A percentile compares a stretch with the other conserved stretches of the same genome.
phyloP scores from a whole-genome alignment of 1,140 invertebrate species.

The Drosophila nasuta region DNA sequence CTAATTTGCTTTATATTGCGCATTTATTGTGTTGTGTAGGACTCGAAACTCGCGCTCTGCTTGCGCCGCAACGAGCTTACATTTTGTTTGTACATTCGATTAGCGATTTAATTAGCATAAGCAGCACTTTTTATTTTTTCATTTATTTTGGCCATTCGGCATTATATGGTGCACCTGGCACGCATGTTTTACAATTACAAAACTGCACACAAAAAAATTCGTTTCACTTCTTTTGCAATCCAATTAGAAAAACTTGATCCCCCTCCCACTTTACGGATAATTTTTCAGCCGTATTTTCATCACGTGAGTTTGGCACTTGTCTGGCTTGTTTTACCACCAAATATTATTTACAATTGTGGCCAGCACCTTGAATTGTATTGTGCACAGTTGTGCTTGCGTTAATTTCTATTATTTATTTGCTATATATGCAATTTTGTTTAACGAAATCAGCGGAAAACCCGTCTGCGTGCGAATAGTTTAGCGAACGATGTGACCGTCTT shows the following conservation, averaged over 20 bases:
- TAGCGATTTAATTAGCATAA: conserved; percentile 32
- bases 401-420: conserved; percentile 65
- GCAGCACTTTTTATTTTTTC: conserved; percentile 7
- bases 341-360: conserved; percentile 37
- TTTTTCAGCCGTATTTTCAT: conserved; percentile 78
- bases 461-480: conserved; percentile 58
- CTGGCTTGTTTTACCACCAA: conserved; percentile 5
- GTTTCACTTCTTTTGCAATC: conserved; percentile 43
- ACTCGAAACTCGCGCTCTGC: conserved; percentile 50
- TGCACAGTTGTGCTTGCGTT: conserved; percentile 41
- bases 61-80: conserved; percentile 46
- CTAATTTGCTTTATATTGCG: conserved; percentile 72
- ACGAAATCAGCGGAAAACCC: conserved; percentile 61
- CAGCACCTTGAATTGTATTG: conserved; percentile 37
- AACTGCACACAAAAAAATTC: conserved; percentile 25
- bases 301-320: conserved; percentile 61
- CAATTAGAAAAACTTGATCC: conserved; percentile 66
- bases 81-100: conserved; percentile 60
- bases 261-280: conserved; percentile 67
- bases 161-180: conserved; percentile 31
- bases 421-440: conserved; percentile 63
- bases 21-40: conserved; percentile 66
- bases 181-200: conserved; percentile 23
- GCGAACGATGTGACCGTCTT: conserved; percentile 47
- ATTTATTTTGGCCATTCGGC: conserved; percentile 16